Evolutionary conservation across 1,140 invertebrate species (phyloP), one percentile per base, ranked within the genome.

Genomic region (Tribolium castaneum): DNA sequence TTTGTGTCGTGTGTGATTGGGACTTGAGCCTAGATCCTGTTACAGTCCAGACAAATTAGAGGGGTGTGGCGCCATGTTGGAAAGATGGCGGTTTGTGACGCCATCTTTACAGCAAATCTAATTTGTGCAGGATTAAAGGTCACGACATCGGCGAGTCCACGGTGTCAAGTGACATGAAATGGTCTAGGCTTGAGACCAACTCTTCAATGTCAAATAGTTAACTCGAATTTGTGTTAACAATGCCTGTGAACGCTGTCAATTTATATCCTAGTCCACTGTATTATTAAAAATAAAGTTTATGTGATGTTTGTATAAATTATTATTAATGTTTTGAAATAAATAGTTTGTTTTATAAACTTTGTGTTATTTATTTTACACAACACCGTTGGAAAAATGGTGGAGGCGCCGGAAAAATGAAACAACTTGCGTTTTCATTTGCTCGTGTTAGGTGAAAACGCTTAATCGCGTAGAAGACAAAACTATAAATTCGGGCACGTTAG

Each of bases 111-210:
- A 4, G 25, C 25, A 30, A 30, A 30, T n/a, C 39, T 45, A 45
- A 45, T 45, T 45, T 52, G 54, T 22, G 50, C 14, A 9, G 52
- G 35, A 25, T 34, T n/a, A 34, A 16, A 9, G 16, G 72, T 75
- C 72, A 75, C 39, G 30, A 75, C 72, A 75, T 30, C 72, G 72
- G 51, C 13, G 52, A 75, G 72, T 75, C 72, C 72, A 75, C 72
- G 72, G 30, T 75, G 72, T 59, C 30, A 9, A 9, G 13, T 72
- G 70, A 72, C 70, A 12, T 13, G 0, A 72, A 50, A 49, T 14
- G 39, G 6, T 19, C n/a, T 50, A 12, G 14, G 45, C n/a, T 50
- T 2, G 70, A n/a, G 70, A 19, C 70, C 14, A 16, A 50, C 39
- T 35, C 66, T 39, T 66, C 16, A 25, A 30, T 62, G 56, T 62